Percentiles rank a stretch among this genome's conserved stretches.
Evolutionary conservation across 2,113 vertebrate genomes (phyloP).

Genomic region (Percopsis transmontana): DNA sequence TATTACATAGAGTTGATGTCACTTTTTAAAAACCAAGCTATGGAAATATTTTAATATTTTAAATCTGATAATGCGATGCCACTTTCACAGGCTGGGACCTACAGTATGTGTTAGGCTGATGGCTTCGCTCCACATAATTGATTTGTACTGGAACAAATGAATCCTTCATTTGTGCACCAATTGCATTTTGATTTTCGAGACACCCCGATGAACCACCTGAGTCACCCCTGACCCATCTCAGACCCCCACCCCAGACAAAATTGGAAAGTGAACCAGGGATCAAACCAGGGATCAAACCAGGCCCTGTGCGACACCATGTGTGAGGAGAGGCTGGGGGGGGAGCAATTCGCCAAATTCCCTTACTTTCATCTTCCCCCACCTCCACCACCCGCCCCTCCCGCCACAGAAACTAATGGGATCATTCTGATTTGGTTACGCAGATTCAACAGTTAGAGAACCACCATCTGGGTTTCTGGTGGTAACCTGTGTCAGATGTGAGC

Average conservation of each 20-base stretch:
- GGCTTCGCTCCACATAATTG: too few species aligned
- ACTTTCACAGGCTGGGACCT: too few species aligned
- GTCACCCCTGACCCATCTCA: slow-evolving; percentile 45
- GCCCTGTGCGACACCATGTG: slow-evolving; percentile 50
- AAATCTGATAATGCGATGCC: too few species aligned
- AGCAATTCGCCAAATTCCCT: slow-evolving; percentile 63
- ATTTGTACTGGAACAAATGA: slow-evolving; percentile 20
- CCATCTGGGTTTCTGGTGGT: slow-evolving; percentile 98
- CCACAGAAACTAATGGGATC: slow-evolving; percentile 96
- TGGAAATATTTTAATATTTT: too few species aligned
- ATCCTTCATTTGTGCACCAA: slow-evolving; percentile 28
- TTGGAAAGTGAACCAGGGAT: slow-evolving; percentile 7
- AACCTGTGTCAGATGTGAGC: slow-evolving; percentile 99
- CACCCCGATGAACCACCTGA: slow-evolving; percentile 58
- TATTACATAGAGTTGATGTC: too few species aligned
- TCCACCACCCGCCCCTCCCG: too few species aligned
- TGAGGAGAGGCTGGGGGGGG: slow-evolving; percentile 52
- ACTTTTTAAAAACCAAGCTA: too few species aligned
- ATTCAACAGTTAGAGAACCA: slow-evolving; percentile 99
- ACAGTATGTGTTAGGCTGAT: too few species aligned
- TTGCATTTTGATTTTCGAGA: slow-evolving; percentile 42
- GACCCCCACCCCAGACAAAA: background rate
- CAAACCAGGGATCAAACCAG: slow-evolving; percentile 18
- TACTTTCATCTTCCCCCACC: slow-evolving; percentile 41
- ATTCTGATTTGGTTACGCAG: slow-evolving; percentile 98